Base-by-base conservation (phyloP, 2,113 vertebrate genomes). In the Corydoras sp. region DNA sequence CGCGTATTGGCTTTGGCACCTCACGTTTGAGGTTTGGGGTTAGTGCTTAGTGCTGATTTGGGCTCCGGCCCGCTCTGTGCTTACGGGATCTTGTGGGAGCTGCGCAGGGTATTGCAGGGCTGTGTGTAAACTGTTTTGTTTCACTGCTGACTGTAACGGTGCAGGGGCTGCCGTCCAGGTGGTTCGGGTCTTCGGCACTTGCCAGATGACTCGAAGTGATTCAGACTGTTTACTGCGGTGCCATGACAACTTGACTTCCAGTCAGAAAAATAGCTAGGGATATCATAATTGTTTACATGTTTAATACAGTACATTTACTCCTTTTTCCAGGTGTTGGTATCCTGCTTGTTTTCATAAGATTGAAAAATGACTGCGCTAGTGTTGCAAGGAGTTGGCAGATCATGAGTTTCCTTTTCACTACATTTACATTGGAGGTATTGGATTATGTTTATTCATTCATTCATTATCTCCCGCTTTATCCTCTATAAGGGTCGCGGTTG, bases 151-250 rank as follows among this genome's bases (percentile, higher is more conserved):
- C 35, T 65, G 30, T 54, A 59, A 31, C 12, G 43, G 60, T 3
- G 11, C 15, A 55, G 24, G 10, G 31, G 43, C 43, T 43, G 31
- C 55, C 31, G 8, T 69, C 58, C 71, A 71, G 71, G 67, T 74
- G 71, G 71, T 65, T 73, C 43, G 9, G 31, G 32, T 69, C 71
- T 50, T 53, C n/a, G 30, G 58, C 72, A 54, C 68, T 59, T 56
- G 4, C n/a, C 56, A 70, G 67, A 43, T 56, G 67, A 69, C 24
- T 49, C 64, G 7, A 66, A 66, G 24, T 18, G 3, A 29, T 51
- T 62, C 54, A 5, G 63, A 66, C 58, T 70, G 76, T 77, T 77
- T 74, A 62, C 30, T 32, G 5, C 10, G 73, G 58, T 64, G 59
- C 59, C 69, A 64, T 72, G 69, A 60, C 64, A 61, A 68, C 69